Evolutionary conservation across 1,140 invertebrate genomes (phyloP), one percentile per base, ranked within the genome.

Genomic region (Conus ventricosus): DNA sequence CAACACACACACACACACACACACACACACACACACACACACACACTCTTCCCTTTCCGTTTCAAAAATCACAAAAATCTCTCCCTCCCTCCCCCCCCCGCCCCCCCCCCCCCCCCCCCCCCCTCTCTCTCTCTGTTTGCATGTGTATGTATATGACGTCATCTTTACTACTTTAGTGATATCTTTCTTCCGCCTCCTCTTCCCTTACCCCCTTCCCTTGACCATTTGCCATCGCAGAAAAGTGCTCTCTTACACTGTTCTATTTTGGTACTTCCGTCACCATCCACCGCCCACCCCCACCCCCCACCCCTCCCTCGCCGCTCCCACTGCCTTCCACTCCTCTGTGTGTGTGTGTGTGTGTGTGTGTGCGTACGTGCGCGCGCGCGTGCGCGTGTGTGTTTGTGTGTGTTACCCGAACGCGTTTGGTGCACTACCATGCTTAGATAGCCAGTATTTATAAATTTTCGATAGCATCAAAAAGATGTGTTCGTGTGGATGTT

Each of bases 101-200:
- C 71, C 71, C 71, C 7, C 20, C 7, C 71, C 7, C 71, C 7
- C n/a, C 7, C 71, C 7, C 20, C 7, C 71, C 7, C 71, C 7
- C 71, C 7, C 20, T 75, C 81, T 82, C 39, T 82, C 81, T 82
- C 81, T 82, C 81, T 82, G 27, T 82, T 39, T 25, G n/a, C 23
- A 23, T 23, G 7, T 75, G 20, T 75, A 20, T 75, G 13, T 75
- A 20, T 75, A 13, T 75, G 20, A 20, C 71, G 13, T 23, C 23
- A 13, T 75, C 71, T 75, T 23, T 75, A 13, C 23, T 23, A 20
- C 6, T 75, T 23, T 75, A 13, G 13, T 6, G 13, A 13, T 75
- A 13, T 75, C 71, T 75, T 23, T 75, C 71, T 75, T 23, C 23
- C 71, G 13, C 71, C 23, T 23, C 23, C 71, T 75, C 71, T 75